Conservation (phyloP, 2,888 invertebrate genomes). For the Protophormia terraenovae region DNA sequence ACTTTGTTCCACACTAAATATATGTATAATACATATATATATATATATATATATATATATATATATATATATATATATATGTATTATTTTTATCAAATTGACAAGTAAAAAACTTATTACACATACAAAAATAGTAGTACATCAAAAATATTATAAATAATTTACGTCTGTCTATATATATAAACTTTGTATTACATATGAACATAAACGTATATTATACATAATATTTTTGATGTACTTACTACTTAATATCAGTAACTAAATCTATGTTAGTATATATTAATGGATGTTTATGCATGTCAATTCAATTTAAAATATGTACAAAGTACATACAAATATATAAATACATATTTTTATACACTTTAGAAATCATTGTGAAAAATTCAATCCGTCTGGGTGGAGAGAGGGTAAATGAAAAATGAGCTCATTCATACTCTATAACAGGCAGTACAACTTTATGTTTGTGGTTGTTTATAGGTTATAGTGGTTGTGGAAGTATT, state of each 20-base stretch:
- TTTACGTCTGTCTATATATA: conserved; percentile 10
- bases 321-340: not conserved
- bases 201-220: not conserved
- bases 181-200: not conserved
- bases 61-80: not conserved
- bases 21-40: not conserved
- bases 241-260: conserved; percentile 21
- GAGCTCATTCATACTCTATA: conserved; percentile 62
- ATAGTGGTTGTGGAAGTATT: conserved; percentile 19
- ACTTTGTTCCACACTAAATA: conserved; percentile 17
- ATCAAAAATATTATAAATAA: too few relatives aligned
- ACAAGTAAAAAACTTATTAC: not conserved
- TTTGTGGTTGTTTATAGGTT: conserved; percentile 57
- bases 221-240: conserved; percentile 5
- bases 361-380: conserved; percentile 54
- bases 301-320: conserved; percentile 27
- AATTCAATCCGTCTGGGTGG: conserved; percentile 31
- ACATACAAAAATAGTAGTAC: conserved; percentile 65
- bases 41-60: not conserved
- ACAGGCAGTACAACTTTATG: conserved; percentile 38
- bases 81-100: conserved; percentile 1
- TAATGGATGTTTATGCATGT: conserved; percentile 34
- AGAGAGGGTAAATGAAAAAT: conserved; percentile 63
- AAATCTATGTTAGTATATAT: not conserved
- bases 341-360: not conserved